Evolutionary conservation across 2,113 vertebrate species (phyloP).

Genomic region (Cyrtonyx montezumae): DNA sequence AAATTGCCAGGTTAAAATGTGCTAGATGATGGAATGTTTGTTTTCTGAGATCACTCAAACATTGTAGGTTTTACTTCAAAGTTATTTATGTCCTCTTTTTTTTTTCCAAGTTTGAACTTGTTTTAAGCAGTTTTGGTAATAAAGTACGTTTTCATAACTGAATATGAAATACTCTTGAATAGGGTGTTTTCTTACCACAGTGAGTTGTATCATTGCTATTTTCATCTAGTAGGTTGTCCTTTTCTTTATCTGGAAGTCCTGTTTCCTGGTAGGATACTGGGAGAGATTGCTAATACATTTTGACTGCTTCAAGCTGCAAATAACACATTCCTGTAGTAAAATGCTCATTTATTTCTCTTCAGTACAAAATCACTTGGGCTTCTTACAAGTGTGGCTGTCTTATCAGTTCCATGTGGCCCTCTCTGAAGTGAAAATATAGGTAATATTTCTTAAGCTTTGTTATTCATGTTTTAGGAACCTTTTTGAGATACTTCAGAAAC

Average conservation of each 20-base stretch:
- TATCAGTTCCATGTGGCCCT: neutral
- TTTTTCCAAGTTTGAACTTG: neutral
- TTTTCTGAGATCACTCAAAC: neutral
- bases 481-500: neutral
- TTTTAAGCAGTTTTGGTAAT: slow-evolving; percentile 46
- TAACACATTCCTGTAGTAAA: neutral
- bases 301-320: neutral
- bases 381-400: neutral
- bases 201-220: neutral
- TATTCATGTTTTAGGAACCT: neutral
- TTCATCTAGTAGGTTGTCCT: neutral
- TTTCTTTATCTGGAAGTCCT: neutral
- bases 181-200: neutral
- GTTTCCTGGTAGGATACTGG: neutral
- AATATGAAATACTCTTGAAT: neutral
- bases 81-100: neutral
- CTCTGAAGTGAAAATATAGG: neutral
- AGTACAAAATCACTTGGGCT: neutral
- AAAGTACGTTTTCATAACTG: slow-evolving; percentile 29
- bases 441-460: neutral
- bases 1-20: neutral
- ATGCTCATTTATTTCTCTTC: neutral
- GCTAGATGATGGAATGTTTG: neutral
- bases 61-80: slow-evolving; percentile 6
- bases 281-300: neutral